These are phyloP conservation scores for Festucalex cinctus DNA, from an alignment of 2,113 vertebrate species.

Conservation along the genomic window DNA sequence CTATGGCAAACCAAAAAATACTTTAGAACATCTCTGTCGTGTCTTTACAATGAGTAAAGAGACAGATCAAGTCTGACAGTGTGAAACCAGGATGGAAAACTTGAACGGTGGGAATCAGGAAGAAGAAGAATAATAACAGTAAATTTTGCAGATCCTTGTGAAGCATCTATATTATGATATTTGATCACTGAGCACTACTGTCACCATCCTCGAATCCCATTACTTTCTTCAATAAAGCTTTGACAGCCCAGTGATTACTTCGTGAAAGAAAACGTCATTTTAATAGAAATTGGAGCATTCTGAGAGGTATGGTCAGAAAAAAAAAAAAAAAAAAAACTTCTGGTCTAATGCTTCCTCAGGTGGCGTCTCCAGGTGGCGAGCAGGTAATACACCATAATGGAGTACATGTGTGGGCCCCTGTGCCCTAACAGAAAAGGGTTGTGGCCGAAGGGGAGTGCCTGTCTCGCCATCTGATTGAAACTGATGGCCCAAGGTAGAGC, in stretches of 20 bases:
- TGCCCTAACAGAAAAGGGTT: constrained; percentile 66
- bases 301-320: constrained; percentile 5
- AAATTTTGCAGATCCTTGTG: constrained; percentile 23
- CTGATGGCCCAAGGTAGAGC: constrained; percentile 65
- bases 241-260: constrained; percentile 64
- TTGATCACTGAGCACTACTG: constrained; percentile 40
- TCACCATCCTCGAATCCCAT: constrained; percentile 49
- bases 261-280: constrained; percentile 39
- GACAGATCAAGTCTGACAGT: no score
- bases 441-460: constrained; percentile 49
- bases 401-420: constrained; percentile 60
- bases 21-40: no score
- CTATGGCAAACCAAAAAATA: no score
- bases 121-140: neutral
- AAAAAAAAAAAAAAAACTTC: no score
- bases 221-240: constrained; percentile 60
- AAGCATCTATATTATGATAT: constrained; percentile 28
- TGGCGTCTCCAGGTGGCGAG: constrained; percentile 34
- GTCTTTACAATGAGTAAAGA: no score
- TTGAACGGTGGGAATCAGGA: neutral
- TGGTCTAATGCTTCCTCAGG: constrained; percentile 13
- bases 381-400: constrained; percentile 65
- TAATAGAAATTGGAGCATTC: constrained; percentile 50
- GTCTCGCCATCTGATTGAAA: constrained; percentile 72
- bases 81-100: no score